Evolutionary conservation across 2,113 vertebrate genomes (phyloP), one percentile per base, ranked within the genome.

Genomic region (Eubucco bourcierii): DNA sequence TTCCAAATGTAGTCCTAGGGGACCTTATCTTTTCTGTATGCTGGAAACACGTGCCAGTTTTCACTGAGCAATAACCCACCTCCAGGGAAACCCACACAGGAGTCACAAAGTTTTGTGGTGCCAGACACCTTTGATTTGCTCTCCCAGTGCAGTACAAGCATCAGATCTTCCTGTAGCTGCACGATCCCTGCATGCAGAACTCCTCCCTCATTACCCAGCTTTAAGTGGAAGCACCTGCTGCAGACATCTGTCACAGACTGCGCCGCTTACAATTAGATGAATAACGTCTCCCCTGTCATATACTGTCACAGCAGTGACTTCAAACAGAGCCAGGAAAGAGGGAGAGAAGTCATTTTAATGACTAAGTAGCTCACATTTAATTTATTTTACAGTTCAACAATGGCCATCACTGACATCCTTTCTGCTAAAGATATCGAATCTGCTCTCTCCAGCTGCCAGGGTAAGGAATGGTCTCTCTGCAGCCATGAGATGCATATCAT

Each of bases 371-470:
- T 90, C 76, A 63, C 88, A 80, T 88, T 61, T 80, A 87, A 94
- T 87, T 91, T 88, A 89, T 95, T 91, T 96, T 93, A 68, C 83
- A 94, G 95, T 94, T 74, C 86, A 80, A 79, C 79, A 89, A 98
- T 97, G 98, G 95, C 95, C 31, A 96, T 98, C 44, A 98, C 95
- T 31, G 95, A 97, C 70, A 95, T 97, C 55, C 95, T 98, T 46
- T 96, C 97, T 73, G 93, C 96, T 44, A 97, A 98, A 50, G 98
- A 98, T 94, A 98, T 98, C 73, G 95, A 96, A 31, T 95, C 96
- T 37, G 97, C 97, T 64, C 97, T 98, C 55, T 96, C 93, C 68
- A 97, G 96, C 90, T 98, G 98, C 95, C 96, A 97, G 97, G 97
- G 97, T 98, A 95, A 98, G 93, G 82, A 93, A 86, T 59, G 88